Evolutionary conservation across 2,797 vertebrate genomes (phyloP), one percentile per base, ranked within the genome.

Genomic region (Enteromius argenteus): DNA sequence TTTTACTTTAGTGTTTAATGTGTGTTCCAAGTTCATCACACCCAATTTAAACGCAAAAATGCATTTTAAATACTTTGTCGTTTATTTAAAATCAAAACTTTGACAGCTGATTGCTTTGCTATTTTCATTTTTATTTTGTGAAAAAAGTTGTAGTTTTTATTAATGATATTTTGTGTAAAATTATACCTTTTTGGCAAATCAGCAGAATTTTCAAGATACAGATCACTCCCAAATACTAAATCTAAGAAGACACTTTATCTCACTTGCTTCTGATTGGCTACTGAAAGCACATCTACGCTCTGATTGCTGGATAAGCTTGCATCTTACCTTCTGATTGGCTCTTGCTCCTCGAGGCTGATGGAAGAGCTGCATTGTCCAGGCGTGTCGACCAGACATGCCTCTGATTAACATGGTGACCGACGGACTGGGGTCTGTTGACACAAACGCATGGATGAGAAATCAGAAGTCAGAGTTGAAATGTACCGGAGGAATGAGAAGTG

Each of bases 351-450:
- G 95, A 87, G 97, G 96, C 91, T 98, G 95, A 87, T 97, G 96
- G 90, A 95, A 96, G 75, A 97, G 97, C 85, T 98, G 96, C 89
- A 98, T 96, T 86, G 95, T 95, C 97, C 97, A 99, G 1, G 95
- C 95, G 84, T 96, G 97, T 89, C 93, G 92, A 88, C 97, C 97
- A 49, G 96, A 97, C 78, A 95, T 95, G 85, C 97, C 97, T 90
- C 97, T 94, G 88, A 98, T 96, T 91, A 98, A 89, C 91, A 96
- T 89, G 23, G 95, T 97, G 90, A 98, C 95, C 46, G 96, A 96
- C n/a, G 96, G 96, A 81, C 95, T 96, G 88, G 95, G 96, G 84
- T 96, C 96, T 95, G 95, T 92, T 92, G 90, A 88, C 91, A 89
- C 60, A 84, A 60, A 62, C 53, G 69, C 17, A 67, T 13, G 39